Percentiles rank a stretch among this genome's conserved stretches.
Evolutionary conservation across 1,140 invertebrate species (phyloP).

Genomic region (Mesaphorura yosii): DNA sequence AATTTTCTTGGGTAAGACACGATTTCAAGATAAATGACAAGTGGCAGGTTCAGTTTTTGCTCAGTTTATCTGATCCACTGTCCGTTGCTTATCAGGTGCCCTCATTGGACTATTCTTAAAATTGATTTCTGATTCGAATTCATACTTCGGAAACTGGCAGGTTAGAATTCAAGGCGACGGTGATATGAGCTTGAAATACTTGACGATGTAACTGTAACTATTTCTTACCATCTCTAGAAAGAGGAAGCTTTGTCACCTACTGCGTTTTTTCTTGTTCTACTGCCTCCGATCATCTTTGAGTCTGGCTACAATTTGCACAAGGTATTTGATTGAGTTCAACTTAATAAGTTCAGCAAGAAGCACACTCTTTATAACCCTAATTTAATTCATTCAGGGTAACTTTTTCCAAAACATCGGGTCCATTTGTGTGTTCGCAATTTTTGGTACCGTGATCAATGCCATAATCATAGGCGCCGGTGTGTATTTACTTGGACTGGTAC

Average conservation of each 20-base stretch:
- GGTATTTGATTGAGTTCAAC: too few species aligned
- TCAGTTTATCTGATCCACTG: background rate
- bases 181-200: constrained; percentile 1
- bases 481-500: constrained; percentile 77
- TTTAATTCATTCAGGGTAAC: constrained; percentile 51
- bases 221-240: constrained; percentile 42
- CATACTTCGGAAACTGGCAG: constrained; percentile 31
- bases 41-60: constrained; percentile 3
- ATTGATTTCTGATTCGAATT: constrained; percentile 56
- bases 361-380: constrained; percentile 8
- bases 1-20: constrained; percentile 60
- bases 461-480: constrained; percentile 86
- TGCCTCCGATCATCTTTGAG: constrained; percentile 99
- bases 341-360: too few species aligned
- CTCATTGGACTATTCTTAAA: constrained; percentile 84
- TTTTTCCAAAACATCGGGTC: constrained; percentile 82
- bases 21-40: background rate
- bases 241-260: constrained; percentile 95
- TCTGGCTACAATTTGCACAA: constrained; percentile 97
- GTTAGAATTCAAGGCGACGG: constrained; percentile 11
- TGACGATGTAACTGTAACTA: constrained; percentile 3
- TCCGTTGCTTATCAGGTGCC: constrained; percentile 48
- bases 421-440: constrained; percentile 79
- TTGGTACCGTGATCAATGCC: constrained; percentile 91
- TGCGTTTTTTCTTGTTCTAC: constrained; percentile 86